A percentile compares a stretch with the other conserved stretches of the same genome.
phyloP scores from a whole-genome alignment of 2,113 vertebrate species.

The Notiomystis cincta region DNA sequence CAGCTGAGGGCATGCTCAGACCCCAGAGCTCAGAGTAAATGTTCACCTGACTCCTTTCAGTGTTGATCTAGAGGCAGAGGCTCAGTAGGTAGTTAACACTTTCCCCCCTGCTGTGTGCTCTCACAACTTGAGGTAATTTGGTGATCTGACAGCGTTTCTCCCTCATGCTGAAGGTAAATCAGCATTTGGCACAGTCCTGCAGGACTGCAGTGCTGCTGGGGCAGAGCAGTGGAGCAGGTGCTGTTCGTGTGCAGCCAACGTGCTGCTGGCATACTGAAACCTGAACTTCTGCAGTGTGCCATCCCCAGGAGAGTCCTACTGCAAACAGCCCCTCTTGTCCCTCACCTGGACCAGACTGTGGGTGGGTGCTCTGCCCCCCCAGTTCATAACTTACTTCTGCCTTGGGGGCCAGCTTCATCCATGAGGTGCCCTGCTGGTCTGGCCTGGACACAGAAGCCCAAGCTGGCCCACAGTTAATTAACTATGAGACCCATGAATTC shows the following conservation, averaged over 20 bases:
- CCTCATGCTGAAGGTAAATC: rapidly evolving
- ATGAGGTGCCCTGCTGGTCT: not conserved
- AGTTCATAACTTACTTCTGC: not conserved
- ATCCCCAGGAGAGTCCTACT: rapidly evolving
- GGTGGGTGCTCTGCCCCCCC: not conserved
- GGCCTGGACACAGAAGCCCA: rapidly evolving
- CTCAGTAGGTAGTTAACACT: not conserved
- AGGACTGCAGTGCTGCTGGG: not conserved
- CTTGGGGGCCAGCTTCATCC: rapidly evolving
- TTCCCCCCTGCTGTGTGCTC: not conserved
- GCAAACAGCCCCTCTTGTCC: not conserved
- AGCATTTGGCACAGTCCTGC: not conserved
- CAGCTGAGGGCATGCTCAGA: rapidly evolving
- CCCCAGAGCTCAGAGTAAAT: not conserved
- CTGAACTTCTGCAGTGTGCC: not conserved
- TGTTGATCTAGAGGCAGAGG: not conserved
- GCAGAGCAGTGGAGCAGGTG: not conserved
- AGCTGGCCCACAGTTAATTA: not conserved
- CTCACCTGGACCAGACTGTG: rapidly evolving
- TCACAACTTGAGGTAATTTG: not conserved
- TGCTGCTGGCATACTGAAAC: not conserved
- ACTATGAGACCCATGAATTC: not conserved
- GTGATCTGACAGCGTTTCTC: not conserved
- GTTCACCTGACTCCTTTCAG: not conserved
- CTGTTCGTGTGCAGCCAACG: rapidly evolving